Percentiles rank a stretch among this genome's conserved stretches.
These are phyloP conservation scores for Acanthurus lineatus DNA, from an alignment of 2,797 vertebrate genomes.

Conservation along the genomic window DNA sequence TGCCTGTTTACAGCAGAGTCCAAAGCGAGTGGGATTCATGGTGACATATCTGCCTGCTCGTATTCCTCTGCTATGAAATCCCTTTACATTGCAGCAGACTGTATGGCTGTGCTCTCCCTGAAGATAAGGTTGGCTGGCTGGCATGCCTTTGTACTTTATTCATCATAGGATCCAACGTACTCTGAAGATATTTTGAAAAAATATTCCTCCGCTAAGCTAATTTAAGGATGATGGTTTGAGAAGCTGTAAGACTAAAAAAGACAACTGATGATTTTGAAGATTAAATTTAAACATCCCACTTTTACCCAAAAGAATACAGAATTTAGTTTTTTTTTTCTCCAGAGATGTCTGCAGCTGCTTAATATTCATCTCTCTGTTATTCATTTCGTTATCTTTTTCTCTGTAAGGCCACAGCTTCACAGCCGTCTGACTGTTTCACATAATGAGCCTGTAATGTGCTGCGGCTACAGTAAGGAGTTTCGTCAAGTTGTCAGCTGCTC, in stretches of 20 bases:
- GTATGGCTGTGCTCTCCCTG: conserved; percentile 78
- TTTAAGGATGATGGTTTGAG: conserved; percentile 14
- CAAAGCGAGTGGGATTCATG: conserved; percentile 79
- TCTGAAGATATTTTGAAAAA: conserved; percentile 38
- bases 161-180: conserved; percentile 17
- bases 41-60: conserved; percentile 79
- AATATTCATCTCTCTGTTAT: conserved; percentile 27
- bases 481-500: conserved; percentile 88
- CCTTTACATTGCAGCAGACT: conserved; percentile 81
- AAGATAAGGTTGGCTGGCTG: conserved; percentile 79
- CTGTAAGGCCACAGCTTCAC: conserved; percentile 70
- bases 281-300: conserved; percentile 18
- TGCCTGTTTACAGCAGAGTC: conserved; percentile 83
- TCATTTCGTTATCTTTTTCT: conserved; percentile 27
- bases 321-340: conserved; percentile 15
- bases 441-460: conserved; percentile 85
- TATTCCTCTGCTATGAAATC: conserved; percentile 73
- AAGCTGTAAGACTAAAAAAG: conserved; percentile 12
- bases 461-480: conserved; percentile 85
- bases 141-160: conserved; percentile 34
- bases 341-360: conserved; percentile 14
- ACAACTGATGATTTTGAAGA: conserved; percentile 36
- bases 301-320: conserved; percentile 28
- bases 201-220: conserved; percentile 30
- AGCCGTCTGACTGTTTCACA: conserved; percentile 81